These are phyloP conservation scores for Sinella curviseta DNA, from an alignment of 1,140 invertebrate species.

Conservation along the genomic window DNA sequence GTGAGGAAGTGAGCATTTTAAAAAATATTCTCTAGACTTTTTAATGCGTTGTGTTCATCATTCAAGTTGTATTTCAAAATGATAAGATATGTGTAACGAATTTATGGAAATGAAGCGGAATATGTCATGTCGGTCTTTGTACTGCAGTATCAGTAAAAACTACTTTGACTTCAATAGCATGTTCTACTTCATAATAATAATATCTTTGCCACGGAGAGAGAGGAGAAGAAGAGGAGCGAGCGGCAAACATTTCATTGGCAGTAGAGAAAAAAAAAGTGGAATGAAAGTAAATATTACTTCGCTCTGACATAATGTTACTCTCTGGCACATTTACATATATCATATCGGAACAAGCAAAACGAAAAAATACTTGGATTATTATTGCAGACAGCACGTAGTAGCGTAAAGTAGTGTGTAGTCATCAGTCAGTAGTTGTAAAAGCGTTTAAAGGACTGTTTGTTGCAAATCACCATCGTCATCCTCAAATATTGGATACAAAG, in stretches of 20 bases:
- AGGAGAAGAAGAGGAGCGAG: too few relatives aligned
- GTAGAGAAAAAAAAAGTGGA: neutral
- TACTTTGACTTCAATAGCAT: too few relatives aligned
- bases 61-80: constrained; percentile 12
- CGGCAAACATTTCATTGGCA: constrained; percentile 7
- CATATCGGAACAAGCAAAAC: constrained; percentile 11
- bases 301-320: constrained; percentile 12
- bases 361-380: neutral
- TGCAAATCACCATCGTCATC: constrained; percentile 2
- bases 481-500: too few relatives aligned
- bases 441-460: constrained; percentile 11
- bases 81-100: constrained; percentile 25
- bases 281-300: constrained; percentile 20
- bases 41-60: constrained; percentile 6
- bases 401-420: neutral
- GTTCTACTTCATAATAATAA: too few relatives aligned
- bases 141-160: too few relatives aligned
- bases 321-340: constrained; percentile 17
- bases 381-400: neutral
- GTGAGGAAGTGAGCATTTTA: too few relatives aligned
- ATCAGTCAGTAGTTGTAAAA: neutral
- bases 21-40: neutral
- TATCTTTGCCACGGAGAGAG: too few relatives aligned
- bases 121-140: constrained; percentile 21
- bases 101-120: constrained; percentile 18